Evolutionary conservation across 2,888 invertebrate genomes (phyloP).

Genomic region (Teleiodes luculella): DNA sequence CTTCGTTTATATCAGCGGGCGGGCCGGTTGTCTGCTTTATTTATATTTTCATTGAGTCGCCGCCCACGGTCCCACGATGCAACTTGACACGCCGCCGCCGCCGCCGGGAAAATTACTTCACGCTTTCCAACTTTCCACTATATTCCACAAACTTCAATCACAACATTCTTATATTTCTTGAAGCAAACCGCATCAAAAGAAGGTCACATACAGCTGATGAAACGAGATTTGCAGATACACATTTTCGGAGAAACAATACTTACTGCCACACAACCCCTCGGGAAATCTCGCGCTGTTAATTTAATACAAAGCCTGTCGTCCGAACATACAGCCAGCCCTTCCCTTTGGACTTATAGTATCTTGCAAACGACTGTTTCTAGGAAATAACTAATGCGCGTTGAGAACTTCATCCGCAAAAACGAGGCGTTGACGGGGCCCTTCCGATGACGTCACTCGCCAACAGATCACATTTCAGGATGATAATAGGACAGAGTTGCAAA

Average conservation of each 20-base stretch:
- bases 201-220: background rate
- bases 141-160: constrained; percentile 5
- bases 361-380: background rate
- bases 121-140: constrained; percentile 12
- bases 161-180: constrained; percentile 4
- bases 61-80: constrained; percentile 29
- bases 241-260: constrained; percentile 8
- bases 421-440: too few species aligned
- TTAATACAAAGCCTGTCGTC: constrained; percentile 9
- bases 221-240: background rate
- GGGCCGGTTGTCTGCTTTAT: constrained; percentile 49
- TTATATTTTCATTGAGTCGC: constrained; percentile 58
- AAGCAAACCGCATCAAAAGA: constrained; percentile 1
- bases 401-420: background rate
- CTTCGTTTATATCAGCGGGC: too few species aligned
- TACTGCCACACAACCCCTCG: background rate
- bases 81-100: constrained; percentile 25
- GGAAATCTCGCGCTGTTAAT: constrained; percentile 6
- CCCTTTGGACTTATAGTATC: background rate
- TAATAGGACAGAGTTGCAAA: too few species aligned
- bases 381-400: background rate
- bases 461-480: too few species aligned
- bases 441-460: too few species aligned
- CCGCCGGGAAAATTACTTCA: constrained; percentile 13
- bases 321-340: background rate